Evolutionary conservation across 2,113 vertebrate species (phyloP).

Genomic region (Phodopus roborovskii): DNA sequence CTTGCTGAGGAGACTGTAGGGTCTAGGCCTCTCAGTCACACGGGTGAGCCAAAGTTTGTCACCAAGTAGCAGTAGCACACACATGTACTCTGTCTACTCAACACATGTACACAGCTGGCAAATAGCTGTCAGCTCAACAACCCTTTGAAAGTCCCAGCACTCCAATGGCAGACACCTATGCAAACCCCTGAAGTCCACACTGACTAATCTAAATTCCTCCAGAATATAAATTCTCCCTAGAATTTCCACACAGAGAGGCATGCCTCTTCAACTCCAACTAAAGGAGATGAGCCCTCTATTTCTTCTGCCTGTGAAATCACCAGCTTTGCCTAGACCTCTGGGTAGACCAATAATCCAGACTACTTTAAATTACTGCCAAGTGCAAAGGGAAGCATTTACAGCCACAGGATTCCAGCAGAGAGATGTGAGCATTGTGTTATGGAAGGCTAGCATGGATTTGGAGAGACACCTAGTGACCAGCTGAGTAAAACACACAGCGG

Average conservation of each 20-base stretch:
- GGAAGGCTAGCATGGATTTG: not conserved
- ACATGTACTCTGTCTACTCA: not conserved
- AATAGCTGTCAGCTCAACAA: not conserved
- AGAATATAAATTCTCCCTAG: not conserved
- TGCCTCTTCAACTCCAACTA: not conserved
- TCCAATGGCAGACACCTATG: not conserved
- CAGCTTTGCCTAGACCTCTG: not conserved
- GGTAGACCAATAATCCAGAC: not conserved
- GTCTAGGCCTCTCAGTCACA: not conserved
- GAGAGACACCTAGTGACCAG: conserved; percentile 85
- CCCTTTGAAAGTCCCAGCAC: not conserved
- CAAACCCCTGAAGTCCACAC: not conserved
- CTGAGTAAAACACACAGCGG: conserved; percentile 23
- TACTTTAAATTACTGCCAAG: not conserved
- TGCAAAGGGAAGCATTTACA: not conserved
- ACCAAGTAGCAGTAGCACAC: not conserved
- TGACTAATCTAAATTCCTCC: not conserved
- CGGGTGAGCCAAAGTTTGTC: not conserved
- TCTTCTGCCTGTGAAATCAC: not conserved
- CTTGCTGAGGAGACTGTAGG: not conserved
- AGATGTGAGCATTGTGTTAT: accelerated
- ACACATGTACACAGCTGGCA: not conserved
- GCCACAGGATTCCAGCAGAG: not conserved
- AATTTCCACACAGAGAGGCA: not conserved
- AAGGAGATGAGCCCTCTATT: not conserved